Evolutionary conservation across 2,888 invertebrate species (phyloP).

Genomic region (Alentia gelatinosa): DNA sequence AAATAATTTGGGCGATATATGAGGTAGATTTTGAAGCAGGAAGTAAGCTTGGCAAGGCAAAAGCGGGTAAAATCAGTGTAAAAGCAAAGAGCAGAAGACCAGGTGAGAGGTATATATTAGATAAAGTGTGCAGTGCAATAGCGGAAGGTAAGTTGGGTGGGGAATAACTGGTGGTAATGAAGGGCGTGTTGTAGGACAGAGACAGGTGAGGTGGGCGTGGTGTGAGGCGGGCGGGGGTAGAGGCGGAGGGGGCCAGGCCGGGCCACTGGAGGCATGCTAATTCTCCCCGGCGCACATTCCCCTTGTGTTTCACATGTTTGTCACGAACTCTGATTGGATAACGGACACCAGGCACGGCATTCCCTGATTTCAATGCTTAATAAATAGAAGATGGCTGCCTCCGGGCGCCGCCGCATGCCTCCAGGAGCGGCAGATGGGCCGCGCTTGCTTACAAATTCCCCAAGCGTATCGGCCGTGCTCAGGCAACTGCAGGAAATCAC

Average conservation of each 20-base stretch:
- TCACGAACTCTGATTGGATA: background rate
- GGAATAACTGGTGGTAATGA: background rate
- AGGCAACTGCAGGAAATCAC: too few species aligned
- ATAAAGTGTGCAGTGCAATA: background rate
- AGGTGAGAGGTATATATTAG: too few species aligned
- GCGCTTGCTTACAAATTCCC: too few species aligned
- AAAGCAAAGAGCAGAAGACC: too few species aligned
- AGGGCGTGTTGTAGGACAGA: background rate
- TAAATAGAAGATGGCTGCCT: background rate
- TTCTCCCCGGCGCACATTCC: background rate
- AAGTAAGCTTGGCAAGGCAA: too few species aligned
- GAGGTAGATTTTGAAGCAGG: too few species aligned
- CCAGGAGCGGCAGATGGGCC: too few species aligned
- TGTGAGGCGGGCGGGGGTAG: background rate
- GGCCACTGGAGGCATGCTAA: background rate
- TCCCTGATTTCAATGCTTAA: background rate
- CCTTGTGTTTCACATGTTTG: background rate
- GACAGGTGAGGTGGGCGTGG: background rate
- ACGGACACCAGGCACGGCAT: background rate
- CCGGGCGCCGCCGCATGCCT: background rate
- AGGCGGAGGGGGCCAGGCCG: background rate
- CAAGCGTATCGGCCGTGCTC: too few species aligned
- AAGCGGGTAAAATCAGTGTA: too few species aligned
- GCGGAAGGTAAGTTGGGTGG: background rate
- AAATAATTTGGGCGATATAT: too few species aligned